phyloP scores from a whole-genome alignment of 2,797 vertebrate species.

The Mycteria americana region DNA sequence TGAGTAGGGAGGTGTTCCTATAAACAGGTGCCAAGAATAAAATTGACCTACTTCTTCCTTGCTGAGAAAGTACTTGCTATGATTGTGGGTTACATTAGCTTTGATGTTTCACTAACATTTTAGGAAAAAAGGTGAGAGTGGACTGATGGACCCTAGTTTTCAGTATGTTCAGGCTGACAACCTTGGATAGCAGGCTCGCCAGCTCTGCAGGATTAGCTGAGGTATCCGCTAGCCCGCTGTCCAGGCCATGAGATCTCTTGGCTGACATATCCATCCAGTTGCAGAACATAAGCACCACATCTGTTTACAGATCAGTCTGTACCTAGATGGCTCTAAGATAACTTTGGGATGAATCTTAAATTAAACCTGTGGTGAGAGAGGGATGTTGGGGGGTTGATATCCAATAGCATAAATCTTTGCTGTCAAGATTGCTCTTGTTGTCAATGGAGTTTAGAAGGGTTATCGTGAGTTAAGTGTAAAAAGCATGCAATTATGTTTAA shows the following conservation, averaged over 20 bases:
- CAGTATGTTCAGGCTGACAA: rapidly evolving
- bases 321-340: not conserved
- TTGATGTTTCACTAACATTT: not conserved
- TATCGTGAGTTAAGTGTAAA: not conserved
- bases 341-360: not conserved
- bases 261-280: not conserved
- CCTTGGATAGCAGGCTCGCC: rapidly evolving
- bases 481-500: not conserved
- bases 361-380: not conserved
- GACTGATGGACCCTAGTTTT: not conserved
- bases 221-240: not conserved
- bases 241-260: not conserved
- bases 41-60: not conserved
- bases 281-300: not conserved
- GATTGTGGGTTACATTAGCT: not conserved
- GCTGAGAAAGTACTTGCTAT: not conserved
- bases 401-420: not conserved
- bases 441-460: not conserved
- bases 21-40: not conserved
- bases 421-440: not conserved
- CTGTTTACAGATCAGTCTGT: not conserved
- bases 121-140: not conserved
- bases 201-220: not conserved
- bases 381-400: not conserved
- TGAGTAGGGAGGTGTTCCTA: not conserved